Percentiles rank a stretch among this genome's conserved stretches.
Conservation (phyloP, 2,113 vertebrate species). For the Neolamprologus variostigma region DNA sequence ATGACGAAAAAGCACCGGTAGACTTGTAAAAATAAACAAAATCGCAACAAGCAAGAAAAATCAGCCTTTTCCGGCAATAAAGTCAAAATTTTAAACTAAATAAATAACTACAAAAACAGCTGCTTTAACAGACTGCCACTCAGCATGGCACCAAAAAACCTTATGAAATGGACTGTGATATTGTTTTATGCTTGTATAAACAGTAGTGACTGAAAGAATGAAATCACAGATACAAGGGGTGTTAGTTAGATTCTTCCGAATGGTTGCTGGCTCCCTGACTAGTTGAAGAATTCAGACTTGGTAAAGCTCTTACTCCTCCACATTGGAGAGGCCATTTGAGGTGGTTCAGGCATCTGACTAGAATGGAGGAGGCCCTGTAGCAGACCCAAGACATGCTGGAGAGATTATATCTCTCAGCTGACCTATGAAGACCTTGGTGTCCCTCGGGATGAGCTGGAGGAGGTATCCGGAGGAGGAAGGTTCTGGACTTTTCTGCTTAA, state of each 20-base stretch:
- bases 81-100: not conserved
- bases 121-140: not conserved
- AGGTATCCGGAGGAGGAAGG: not conserved
- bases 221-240: not conserved
- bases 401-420: not conserved
- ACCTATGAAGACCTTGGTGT: not conserved
- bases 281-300: not conserved
- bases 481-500: not conserved
- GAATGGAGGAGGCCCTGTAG: not conserved
- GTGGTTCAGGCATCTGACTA: not conserved
- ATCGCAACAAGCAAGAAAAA: not conserved
- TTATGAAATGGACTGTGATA: not conserved
- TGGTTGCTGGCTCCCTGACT: not conserved
- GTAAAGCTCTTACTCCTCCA: not conserved
- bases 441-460: not conserved
- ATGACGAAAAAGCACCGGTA: not conserved
- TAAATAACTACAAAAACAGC: not conserved
- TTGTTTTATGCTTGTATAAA: not conserved
- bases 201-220: not conserved
- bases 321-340: not conserved
- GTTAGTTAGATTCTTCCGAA: not conserved
- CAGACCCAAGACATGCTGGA: not conserved
- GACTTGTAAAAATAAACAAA: not conserved
- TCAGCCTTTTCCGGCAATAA: accelerated
- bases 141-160: not conserved